phyloP scores from a whole-genome alignment of 2,888 invertebrate genomes.

The Megalurothrips usitatus region DNA sequence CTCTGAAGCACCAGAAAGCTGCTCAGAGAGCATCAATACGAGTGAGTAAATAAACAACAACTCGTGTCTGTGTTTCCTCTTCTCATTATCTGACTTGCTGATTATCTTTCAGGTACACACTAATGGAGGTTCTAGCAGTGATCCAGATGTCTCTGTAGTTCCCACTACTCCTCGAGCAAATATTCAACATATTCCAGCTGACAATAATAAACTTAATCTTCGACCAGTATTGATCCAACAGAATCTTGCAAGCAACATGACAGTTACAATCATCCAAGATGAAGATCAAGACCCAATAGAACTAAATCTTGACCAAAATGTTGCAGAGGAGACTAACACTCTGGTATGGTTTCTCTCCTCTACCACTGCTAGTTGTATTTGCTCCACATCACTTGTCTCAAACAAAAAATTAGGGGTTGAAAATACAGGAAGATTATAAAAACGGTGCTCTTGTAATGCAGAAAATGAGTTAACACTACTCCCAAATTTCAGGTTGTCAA shows the following conservation, averaged over 20 bases:
- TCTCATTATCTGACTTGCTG: neutral
- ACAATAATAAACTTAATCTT: slow-evolving; percentile 3
- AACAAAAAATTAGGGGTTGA: too few species aligned
- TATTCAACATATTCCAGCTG: neutral
- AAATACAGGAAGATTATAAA: too few species aligned
- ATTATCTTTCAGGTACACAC: neutral
- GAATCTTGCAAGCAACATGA: neutral
- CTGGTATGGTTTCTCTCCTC: neutral
- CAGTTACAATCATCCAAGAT: neutral
- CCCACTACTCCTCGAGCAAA: neutral
- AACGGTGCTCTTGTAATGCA: neutral
- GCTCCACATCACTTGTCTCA: neutral
- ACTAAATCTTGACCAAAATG: neutral
- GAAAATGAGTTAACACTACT: neutral
- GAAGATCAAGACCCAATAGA: neutral
- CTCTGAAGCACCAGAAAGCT: slow-evolving; percentile 53
- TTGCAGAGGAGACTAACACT: neutral
- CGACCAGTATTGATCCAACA: neutral
- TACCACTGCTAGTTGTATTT: neutral
- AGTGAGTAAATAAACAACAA: neutral
- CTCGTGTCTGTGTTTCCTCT: neutral
- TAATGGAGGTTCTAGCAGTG: neutral
- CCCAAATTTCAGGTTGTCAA: neutral
- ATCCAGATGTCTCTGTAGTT: neutral
- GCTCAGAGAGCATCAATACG: slow-evolving; percentile 28